Percentiles rank a stretch among this genome's conserved stretches.
Conservation (phyloP, 2,797 vertebrate species). For the Bufotes viridis region DNA sequence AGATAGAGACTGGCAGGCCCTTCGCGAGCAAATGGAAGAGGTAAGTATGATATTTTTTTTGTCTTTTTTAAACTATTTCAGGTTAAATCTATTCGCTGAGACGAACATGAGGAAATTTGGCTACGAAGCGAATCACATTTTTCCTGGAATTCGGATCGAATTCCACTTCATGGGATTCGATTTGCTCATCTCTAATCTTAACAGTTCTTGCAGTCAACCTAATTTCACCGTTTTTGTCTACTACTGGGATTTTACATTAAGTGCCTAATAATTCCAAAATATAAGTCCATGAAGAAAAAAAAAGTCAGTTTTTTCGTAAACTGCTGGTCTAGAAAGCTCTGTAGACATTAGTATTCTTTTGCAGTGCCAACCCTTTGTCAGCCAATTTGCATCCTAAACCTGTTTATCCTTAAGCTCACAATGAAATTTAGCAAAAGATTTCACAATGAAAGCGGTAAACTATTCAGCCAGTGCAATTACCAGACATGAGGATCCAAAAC, state of each 20-base stretch:
- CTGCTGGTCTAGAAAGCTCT: neutral
- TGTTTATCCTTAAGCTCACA: slow-evolving; percentile 42
- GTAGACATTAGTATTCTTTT: slow-evolving; percentile 45
- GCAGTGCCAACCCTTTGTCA: slow-evolving; percentile 26
- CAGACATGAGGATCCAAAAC: slow-evolving; percentile 8
- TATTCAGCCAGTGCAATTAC: slow-evolving; percentile 40
- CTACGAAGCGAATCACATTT: no score
- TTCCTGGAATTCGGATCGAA: no score
- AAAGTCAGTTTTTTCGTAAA: neutral
- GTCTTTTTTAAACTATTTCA: no score
- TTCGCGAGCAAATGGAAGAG: no score
- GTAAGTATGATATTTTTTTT: no score
- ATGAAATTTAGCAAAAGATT: slow-evolving; percentile 30
- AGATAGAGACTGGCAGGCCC: no score
- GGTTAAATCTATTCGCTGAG: no score
- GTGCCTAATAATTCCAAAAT: slow-evolving; percentile 54
- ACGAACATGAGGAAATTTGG: no score
- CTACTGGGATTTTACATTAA: slow-evolving; percentile 48
- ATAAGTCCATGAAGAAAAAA: slow-evolving; percentile 28
- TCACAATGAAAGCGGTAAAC: slow-evolving; percentile 22
- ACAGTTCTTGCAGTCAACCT: slow-evolving; percentile 34
- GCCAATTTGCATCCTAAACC: slow-evolving; percentile 54
- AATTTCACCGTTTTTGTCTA: slow-evolving; percentile 26
- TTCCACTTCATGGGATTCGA: no score
- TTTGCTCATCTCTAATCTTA: neutral